Evolutionary conservation across 2,888 invertebrate genomes (phyloP), one percentile per base, ranked within the genome.

Genomic region (Perizoma flavofasciatum): DNA sequence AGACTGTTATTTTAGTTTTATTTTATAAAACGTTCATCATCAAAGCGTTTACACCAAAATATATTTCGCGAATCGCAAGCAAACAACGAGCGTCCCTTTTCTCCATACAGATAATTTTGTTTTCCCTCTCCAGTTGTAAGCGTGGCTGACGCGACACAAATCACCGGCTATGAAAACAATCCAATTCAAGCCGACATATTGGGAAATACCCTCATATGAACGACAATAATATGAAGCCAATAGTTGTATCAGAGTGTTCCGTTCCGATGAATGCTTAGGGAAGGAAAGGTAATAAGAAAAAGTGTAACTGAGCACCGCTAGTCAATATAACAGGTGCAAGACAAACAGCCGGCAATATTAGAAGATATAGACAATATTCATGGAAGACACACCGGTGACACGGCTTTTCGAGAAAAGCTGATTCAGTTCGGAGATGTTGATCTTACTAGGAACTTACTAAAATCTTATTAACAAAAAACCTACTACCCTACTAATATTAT

Each of bases 301-400:
- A 79, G 56, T 68, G 73, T 76, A 74, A 73, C 76, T 70, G 70
- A 73, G 72, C 70, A 72, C 74, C 70, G 75, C 78, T 77, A 76
- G 77, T 75, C 82, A 82, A 84, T 83, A 83, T 79, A 76, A 72
- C 69, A 73, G 79, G 74, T 79, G 80, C 73, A 81, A 87, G 80
- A 86, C 81, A 87, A 84, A 85, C 84, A 85, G 82, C 82, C 83
- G 81, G 78, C 83, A 85, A 88, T 89, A 86, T 83, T 77, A 74
- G 75, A 73, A 77, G 62, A 77, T 77, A 77, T 78, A 67, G 56
- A 64, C 67, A 67, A 69, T 69, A 69, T 60, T 57, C 49, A 61
- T 49, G 43, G 48, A 49, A 33, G 59, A 57, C 48, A 54, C 22
- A 1, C 50, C 41, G 45, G 37, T 33, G 22, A 5, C 40, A 43